Conservation (phyloP, 2,113 vertebrate species). For the Pungitius pungitius region DNA sequence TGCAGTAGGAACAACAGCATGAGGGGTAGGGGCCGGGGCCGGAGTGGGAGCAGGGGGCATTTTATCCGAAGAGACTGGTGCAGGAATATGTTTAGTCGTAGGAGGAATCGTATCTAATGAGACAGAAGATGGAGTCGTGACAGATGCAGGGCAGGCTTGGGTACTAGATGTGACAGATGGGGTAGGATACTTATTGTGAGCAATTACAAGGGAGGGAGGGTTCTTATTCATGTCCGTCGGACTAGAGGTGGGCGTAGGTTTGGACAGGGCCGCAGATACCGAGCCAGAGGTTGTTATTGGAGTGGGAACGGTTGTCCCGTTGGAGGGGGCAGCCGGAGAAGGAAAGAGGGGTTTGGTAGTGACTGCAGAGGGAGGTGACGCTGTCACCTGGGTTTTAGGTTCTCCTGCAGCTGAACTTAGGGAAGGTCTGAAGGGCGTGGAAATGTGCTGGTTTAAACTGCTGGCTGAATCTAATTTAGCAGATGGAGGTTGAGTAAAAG, state of each 20-base stretch:
- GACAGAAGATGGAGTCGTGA: conserved; percentile 24
- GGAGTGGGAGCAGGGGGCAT: conserved; percentile 12
- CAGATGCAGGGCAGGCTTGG: conserved; percentile 27
- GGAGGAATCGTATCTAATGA: conserved; percentile 43
- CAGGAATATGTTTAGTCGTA: conserved; percentile 23
- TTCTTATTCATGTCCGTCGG: conserved; percentile 20
- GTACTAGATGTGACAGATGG: conserved; percentile 14
- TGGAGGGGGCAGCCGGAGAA: conserved; percentile 11
- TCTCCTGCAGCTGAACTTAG: conserved; percentile 31
- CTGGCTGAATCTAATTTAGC: conserved; percentile 42
- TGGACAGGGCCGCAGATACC: conserved; percentile 12
- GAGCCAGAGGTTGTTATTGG: conserved; percentile 26
- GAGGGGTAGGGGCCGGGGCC: conserved; percentile 9
- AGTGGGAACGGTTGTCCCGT: conserved; percentile 22
- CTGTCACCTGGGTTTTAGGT: conserved; percentile 26
- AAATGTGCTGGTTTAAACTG: conserved; percentile 34
- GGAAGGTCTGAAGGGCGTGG: conserved; percentile 35
- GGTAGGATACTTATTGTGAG: conserved; percentile 21
- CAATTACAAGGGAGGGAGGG: conserved; percentile 11
- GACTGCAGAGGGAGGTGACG: conserved; percentile 12
- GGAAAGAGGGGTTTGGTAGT: conserved; percentile 28
- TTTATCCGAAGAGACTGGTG: conserved; percentile 40
- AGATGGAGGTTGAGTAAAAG: conserved; percentile 30
- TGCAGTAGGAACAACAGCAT: conserved; percentile 29
- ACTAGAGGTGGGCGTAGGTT: conserved; percentile 26